Evolutionary conservation across 2,888 invertebrate genomes (phyloP), one percentile per base, ranked within the genome.

Genomic region (Heliconius sara): DNA sequence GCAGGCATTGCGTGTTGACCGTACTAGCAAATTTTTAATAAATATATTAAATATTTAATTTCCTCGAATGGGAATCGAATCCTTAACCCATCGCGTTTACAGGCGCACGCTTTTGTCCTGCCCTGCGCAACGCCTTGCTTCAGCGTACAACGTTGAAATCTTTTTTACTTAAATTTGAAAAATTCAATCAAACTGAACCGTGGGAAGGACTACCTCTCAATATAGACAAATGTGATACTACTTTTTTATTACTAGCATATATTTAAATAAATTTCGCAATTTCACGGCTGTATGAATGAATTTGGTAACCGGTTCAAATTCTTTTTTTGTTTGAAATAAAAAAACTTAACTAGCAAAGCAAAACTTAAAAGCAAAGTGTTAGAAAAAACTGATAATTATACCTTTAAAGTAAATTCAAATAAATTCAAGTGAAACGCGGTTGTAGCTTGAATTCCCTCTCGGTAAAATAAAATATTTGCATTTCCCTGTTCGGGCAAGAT

Each of bases 181-280:
- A 52, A 16, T 19, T 19, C 19, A 19, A 52, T 67, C 10, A 34
- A 34, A 10, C 9, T n/a, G 1, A 13, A 77, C 71, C 77, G 77
- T 77, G 77, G 63, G 77, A 77, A 77, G 13, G 19, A 19, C 19
- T 75, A 43, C 22, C 34, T 27, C 34, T 65, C 34, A 1, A 7
- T 43, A 67, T 22, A 67, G 76, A 68, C 68, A 57, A 68, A 67
- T 67, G 10, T 30, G 71, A 19, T 57, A 13, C 2, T 76, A 60
- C 60, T 76, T 68, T 67, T 68, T 70, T 76, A 66, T 77, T 70
- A 34, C 7, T 9, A 34, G 70, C 73, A 82, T 82, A 78, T 65
- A 82, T 82, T 82, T 66, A 25, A 82, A 82, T 82, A 74, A 67
- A 78, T 82, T 82, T 78, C 74, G 80, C 80, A 78, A 78, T 72